These are phyloP conservation scores for Hestina assimilis DNA, from an alignment of 1,140 invertebrate genomes.

Conservation along the genomic window DNA sequence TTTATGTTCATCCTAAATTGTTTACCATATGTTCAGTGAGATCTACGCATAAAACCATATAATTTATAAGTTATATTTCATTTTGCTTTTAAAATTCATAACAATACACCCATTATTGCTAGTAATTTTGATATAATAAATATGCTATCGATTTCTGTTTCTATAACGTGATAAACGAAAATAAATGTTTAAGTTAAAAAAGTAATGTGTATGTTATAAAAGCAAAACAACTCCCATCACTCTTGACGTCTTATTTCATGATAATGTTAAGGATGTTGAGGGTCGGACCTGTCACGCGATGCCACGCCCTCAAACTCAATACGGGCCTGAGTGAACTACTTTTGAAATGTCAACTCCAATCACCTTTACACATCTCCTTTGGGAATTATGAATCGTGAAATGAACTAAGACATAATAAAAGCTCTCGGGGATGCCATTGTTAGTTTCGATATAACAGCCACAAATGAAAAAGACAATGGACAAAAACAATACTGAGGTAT, in stretches of 20 bases:
- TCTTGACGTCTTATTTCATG: slow-evolving; percentile 10
- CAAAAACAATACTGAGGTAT: slow-evolving; percentile 30
- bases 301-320: slow-evolving; percentile 49
- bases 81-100: no score
- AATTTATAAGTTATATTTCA: not conserved
- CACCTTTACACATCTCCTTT: slow-evolving; percentile 3
- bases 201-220: not conserved
- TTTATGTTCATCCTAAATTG: not conserved
- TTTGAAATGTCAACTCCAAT: slow-evolving; percentile 17
- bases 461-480: slow-evolving; percentile 28
- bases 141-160: not conserved
- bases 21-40: not conserved
- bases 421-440: slow-evolving; percentile 12
- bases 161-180: not conserved
- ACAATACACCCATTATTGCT: no score
- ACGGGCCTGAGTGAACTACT: slow-evolving; percentile 26
- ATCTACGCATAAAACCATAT: not conserved
- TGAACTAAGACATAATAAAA: slow-evolving; percentile 2
- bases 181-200: not conserved
- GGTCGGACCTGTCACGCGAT: slow-evolving; percentile 41
- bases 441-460: slow-evolving; percentile 11
- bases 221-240: slow-evolving; percentile 1
- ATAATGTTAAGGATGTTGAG: slow-evolving; percentile 18
- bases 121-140: not conserved
- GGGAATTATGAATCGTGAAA: slow-evolving; percentile 1